A percentile compares a stretch with the other conserved stretches of the same genome.
Conservation (phyloP, 1,140 invertebrate species). For the Melipona quadrifasciata region DNA sequence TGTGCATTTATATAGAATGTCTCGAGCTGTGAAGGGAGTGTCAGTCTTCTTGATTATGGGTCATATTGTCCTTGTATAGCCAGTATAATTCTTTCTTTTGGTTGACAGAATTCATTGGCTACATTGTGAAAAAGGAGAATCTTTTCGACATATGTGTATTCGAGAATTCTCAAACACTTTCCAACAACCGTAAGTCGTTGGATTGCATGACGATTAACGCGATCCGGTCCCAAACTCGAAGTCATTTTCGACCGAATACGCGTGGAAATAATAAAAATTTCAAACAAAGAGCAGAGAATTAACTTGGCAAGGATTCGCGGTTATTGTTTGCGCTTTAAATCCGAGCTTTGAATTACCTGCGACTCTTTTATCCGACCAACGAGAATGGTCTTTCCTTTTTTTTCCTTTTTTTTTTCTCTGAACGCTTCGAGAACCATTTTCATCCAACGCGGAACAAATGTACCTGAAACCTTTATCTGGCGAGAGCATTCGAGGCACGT, state of each 20-base stretch:
- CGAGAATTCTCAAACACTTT: too few species aligned
- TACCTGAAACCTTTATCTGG: slow-evolving; percentile 23
- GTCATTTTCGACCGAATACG: background rate
- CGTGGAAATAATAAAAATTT: background rate
- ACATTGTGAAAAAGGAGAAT: too few species aligned
- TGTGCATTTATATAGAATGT: too few species aligned
- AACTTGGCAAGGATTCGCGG: background rate
- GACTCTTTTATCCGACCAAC: background rate
- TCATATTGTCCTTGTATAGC: too few species aligned
- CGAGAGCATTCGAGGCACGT: slow-evolving; percentile 28
- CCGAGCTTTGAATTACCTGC: background rate
- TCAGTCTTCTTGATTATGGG: too few species aligned
- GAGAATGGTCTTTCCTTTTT: background rate
- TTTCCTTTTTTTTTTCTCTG: background rate
- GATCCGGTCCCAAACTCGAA: too few species aligned
- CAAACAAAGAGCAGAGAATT: background rate
- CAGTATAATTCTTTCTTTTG: too few species aligned
- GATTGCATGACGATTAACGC: too few species aligned
- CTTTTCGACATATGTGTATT: too few species aligned
- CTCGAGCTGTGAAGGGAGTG: too few species aligned
- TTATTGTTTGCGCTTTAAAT: slow-evolving; percentile 11
- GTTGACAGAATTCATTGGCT: too few species aligned
- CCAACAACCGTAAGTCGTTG: too few species aligned
- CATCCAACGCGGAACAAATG: slow-evolving; percentile 12
- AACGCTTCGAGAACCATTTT: slow-evolving; percentile 38